Base-by-base conservation (phyloP, 2,797 vertebrate species). In the Sebastolobus alascanus region DNA sequence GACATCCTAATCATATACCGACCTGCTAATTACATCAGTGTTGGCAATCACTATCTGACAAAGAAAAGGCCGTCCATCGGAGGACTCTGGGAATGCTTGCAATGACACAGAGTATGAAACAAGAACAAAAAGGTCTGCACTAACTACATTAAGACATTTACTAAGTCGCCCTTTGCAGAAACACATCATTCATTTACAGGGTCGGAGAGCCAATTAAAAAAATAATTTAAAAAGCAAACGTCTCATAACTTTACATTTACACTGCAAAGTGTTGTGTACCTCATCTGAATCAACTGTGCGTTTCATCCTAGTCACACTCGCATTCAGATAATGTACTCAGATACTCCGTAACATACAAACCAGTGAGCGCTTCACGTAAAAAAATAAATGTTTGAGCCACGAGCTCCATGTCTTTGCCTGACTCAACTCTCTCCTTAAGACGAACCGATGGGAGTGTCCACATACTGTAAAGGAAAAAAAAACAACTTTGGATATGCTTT, bases 121-220 rank as follows among this genome's bases (percentile, higher is more conserved):
- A 85, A 86, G 65, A 87, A 82, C 66, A 90, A 40, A 38, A 82
- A 43, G 59, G 31, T 81, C 79, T 86, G 87, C 76, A 73, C 75
- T 60, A 75, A 73, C 82, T 78, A 89, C 75, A 56, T 86, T 87
- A 87, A 93, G 88, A 92, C 87, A 81, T 89, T 65, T 74, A 80
- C 87, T 60, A 75, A 73, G 61, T 84, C 67, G 79, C 75, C 84
- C 85, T 80, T 75, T 91, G 84, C 88, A 92, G 84, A 83, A 80
- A 89, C 74, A 72, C 74, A 27, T 75, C 79, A 83, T 73, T 88
- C 80, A 83, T 69, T 73, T 81, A 90, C 82, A 88, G 80, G 82
- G 80, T 87, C 82, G 79, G 65, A 82, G 68, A 89, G 89, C 88
- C 89, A 92, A 93, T 93, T 92, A 89, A 90, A 92, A 93, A 93